Percentiles rank a stretch among this genome's conserved stretches.
Evolutionary conservation across 2,797 vertebrate species (phyloP).

Genomic region (Astyanax mexicanus): DNA sequence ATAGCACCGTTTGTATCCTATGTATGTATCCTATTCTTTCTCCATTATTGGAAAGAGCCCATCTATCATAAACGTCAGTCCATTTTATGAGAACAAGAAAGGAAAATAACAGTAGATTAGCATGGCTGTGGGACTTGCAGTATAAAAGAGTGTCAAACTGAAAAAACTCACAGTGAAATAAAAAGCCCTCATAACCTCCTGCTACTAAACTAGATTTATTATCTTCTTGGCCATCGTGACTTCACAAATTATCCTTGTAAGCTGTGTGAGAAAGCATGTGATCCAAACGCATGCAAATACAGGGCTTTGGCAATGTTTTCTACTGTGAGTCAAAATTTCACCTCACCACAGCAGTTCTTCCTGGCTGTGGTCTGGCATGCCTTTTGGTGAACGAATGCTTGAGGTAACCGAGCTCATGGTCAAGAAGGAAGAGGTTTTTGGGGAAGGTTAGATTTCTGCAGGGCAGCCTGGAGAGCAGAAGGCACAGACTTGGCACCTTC

Average conservation of each 20-base stretch:
- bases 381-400: slow-evolving; percentile 27
- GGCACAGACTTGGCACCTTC: slow-evolving; percentile 63
- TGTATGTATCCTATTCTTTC: no score
- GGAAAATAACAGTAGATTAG: slow-evolving; percentile 1
- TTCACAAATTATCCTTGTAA: not conserved
- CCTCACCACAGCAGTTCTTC: slow-evolving; percentile 34
- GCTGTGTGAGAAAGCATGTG: not conserved
- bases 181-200: not conserved
- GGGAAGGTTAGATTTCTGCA: slow-evolving; percentile 57
- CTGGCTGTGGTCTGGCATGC: slow-evolving; percentile 16
- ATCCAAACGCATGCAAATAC: not conserved
- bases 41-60: not conserved
- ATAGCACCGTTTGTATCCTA: no score
- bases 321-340: slow-evolving; percentile 1
- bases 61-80: not conserved
- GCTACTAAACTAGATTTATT: slow-evolving; percentile 13
- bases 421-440: slow-evolving; percentile 41
- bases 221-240: not conserved
- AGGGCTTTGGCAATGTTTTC: slow-evolving; percentile 11
- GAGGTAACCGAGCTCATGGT: not conserved
- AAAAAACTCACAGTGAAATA: not conserved
- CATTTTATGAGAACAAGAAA: not conserved
- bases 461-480: slow-evolving; percentile 60
- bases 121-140: not conserved
- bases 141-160: not conserved